Conservation (phyloP, 2,113 vertebrate genomes). For the Phoenicopterus ruber region DNA sequence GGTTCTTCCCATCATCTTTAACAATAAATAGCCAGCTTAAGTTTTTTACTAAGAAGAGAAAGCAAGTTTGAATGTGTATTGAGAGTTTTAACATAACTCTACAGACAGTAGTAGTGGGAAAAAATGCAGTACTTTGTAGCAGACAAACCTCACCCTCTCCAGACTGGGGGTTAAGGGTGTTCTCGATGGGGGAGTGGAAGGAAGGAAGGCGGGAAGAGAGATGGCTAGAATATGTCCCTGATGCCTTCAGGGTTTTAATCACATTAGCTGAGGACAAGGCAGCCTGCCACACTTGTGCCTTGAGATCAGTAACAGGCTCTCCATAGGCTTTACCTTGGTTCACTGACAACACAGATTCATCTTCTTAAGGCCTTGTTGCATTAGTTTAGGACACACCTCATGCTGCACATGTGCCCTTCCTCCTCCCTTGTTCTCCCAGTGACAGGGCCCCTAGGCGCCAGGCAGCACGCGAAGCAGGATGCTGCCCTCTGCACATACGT, state of each 20-base stretch:
- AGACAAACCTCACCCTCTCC: background rate
- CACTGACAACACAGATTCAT: background rate
- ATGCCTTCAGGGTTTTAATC: background rate
- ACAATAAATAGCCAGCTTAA: background rate
- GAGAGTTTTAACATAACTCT: background rate
- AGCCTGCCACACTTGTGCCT: background rate
- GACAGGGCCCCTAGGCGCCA: background rate
- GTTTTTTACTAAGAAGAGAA: background rate
- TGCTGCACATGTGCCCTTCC: background rate
- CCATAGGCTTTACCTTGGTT: background rate
- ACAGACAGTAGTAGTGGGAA: background rate
- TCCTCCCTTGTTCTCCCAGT: background rate
- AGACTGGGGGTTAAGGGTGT: background rate
- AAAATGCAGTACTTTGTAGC: background rate
- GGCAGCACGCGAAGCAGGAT: fast-evolving
- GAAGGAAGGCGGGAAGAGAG: background rate
- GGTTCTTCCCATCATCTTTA: background rate
- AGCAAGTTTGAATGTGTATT: background rate
- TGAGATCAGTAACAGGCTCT: background rate
- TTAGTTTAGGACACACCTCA: background rate
- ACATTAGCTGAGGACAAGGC: background rate
- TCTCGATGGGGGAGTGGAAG: background rate
- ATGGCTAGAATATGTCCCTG: background rate
- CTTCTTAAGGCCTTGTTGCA: background rate
- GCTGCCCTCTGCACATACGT: background rate